phyloP scores from a whole-genome alignment of 2,888 invertebrate species.

The Andrena flavipes region DNA sequence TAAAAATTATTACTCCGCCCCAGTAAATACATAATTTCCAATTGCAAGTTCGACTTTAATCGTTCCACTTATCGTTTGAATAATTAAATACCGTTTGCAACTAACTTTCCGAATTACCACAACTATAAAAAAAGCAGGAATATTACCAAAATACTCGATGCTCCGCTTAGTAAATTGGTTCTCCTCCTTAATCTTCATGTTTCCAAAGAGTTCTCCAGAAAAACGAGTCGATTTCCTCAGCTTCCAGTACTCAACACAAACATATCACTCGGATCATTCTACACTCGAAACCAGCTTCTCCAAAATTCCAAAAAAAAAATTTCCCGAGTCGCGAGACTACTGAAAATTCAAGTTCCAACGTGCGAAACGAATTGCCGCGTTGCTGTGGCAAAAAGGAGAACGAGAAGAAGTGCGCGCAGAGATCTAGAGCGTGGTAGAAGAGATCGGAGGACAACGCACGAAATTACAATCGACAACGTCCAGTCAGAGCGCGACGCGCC shows the following conservation, averaged over 20 bases:
- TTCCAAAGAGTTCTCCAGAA: constrained; percentile 10
- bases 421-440: neutral
- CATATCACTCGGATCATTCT: constrained; percentile 14
- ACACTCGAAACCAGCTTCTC: neutral
- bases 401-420: too few species aligned
- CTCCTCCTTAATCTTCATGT: constrained; percentile 81
- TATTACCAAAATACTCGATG: constrained; percentile 80
- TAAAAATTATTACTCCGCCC: too few species aligned
- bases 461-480: constrained; percentile 42
- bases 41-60: too few species aligned
- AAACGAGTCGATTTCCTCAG: neutral
- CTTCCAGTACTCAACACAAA: neutral
- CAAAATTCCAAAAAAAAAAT: neutral
- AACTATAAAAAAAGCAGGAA: neutral
- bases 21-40: too few species aligned
- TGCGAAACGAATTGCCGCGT: neutral
- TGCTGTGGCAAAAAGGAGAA: neutral
- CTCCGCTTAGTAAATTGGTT: constrained; percentile 78
- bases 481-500: constrained; percentile 59
- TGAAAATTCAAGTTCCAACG: neutral
- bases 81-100: too few species aligned
- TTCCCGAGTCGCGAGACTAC: neutral
- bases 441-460: constrained; percentile 22
- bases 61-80: too few species aligned
- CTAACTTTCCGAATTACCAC: neutral